These are phyloP conservation scores for Ammodytes marinus DNA, from an alignment of 2,113 vertebrate genomes.

Conservation along the genomic window DNA sequence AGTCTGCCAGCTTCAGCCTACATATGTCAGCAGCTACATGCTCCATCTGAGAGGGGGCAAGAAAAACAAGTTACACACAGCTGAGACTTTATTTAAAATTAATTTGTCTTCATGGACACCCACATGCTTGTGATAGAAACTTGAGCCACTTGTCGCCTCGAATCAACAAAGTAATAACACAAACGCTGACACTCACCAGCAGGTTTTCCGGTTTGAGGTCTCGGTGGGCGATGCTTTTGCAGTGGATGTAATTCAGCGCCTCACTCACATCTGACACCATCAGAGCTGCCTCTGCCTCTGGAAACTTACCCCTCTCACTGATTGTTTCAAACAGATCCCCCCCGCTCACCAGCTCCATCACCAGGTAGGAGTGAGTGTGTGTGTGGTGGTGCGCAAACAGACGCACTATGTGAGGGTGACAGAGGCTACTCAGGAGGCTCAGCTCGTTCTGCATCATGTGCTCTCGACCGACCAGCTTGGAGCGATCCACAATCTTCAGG, in stretches of 20 bases:
- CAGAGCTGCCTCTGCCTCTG: constrained; percentile 88
- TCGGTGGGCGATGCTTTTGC: constrained; percentile 93
- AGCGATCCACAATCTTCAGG: constrained; percentile 94
- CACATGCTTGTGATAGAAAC: neutral
- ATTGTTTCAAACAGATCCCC: constrained; percentile 98
- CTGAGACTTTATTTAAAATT: neutral
- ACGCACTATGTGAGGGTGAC: constrained; percentile 93
- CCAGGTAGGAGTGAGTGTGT: constrained; percentile 89
- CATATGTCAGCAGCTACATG: constrained; percentile 86
- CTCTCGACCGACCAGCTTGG: constrained; percentile 93
- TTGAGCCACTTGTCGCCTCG: neutral
- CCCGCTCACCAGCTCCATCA: constrained; percentile 93
- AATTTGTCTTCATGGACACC: neutral
- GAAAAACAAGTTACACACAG: constrained; percentile 8
- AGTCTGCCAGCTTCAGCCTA: constrained; percentile 95
- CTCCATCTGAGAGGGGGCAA: constrained; percentile 87
- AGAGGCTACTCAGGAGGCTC: constrained; percentile 90
- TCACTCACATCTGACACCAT: constrained; percentile 93
- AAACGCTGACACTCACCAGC: constrained; percentile 85
- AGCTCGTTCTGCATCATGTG: constrained; percentile 98
- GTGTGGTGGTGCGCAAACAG: constrained; percentile 93
- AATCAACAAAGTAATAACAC: no score
- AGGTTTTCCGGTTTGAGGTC: constrained; percentile 98
- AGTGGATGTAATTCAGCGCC: constrained; percentile 93
- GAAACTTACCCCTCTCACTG: constrained; percentile 91